These are phyloP conservation scores for Dysdera silvatica DNA, from an alignment of 1,140 invertebrate species.

Conservation along the genomic window DNA sequence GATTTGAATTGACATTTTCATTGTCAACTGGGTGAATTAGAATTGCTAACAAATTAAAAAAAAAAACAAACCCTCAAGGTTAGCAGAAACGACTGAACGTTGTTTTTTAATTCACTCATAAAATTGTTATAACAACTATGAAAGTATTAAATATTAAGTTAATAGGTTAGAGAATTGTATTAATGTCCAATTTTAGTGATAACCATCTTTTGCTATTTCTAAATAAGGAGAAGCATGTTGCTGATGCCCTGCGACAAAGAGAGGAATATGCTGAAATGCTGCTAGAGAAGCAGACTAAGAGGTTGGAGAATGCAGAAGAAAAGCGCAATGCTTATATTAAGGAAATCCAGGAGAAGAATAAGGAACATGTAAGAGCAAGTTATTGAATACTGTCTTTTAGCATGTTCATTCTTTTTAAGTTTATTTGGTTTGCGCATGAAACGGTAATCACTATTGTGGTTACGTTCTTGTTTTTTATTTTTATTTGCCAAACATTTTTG, in stretches of 20 bases:
- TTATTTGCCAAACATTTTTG: background rate
- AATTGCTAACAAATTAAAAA: too few species aligned
- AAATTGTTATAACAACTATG: too few species aligned
- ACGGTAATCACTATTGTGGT: background rate
- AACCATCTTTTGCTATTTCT: too few species aligned
- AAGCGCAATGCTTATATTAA: constrained; percentile 80
- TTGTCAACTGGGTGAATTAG: too few species aligned
- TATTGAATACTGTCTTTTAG: background rate
- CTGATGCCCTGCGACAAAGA: constrained; percentile 67
- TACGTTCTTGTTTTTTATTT: constrained; percentile 5
- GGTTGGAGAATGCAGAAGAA: constrained; percentile 68
- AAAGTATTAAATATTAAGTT: too few species aligned
- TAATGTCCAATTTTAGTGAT: too few species aligned
- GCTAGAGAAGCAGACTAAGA: constrained; percentile 70
- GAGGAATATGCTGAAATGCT: constrained; percentile 68
- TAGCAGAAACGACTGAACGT: too few species aligned
- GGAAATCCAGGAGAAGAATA: constrained; percentile 76
- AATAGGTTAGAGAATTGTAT: too few species aligned
- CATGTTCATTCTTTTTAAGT: background rate
- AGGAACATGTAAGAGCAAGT: constrained; percentile 69
- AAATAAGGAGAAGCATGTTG: constrained; percentile 51
- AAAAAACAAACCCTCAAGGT: too few species aligned
- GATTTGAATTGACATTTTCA: too few species aligned
- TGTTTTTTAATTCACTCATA: too few species aligned
- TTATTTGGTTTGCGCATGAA: background rate